These are phyloP conservation scores for Macquaria australasica DNA, from an alignment of 2,113 vertebrate genomes.

Conservation along the genomic window DNA sequence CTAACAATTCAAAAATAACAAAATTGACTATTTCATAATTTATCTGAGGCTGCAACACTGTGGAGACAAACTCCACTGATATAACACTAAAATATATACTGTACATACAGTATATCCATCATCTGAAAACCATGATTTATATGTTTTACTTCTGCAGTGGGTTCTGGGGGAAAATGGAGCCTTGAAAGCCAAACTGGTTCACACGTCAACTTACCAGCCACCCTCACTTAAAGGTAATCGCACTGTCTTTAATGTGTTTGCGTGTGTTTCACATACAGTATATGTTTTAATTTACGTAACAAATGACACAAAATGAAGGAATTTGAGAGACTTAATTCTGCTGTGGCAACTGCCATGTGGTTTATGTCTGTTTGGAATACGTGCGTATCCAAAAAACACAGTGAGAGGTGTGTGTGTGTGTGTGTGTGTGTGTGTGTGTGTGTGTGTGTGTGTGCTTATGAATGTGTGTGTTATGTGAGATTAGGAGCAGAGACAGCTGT, in stretches of 20 bases:
- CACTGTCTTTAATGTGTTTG: background rate
- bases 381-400: constrained; percentile 47
- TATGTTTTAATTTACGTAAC: constrained; percentile 9
- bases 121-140: background rate
- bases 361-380: constrained; percentile 57
- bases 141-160: constrained; percentile 81
- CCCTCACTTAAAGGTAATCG: constrained; percentile 93
- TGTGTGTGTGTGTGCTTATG: constrained; percentile 32
- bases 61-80: background rate
- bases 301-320: constrained; percentile 12
- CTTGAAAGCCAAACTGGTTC: constrained; percentile 89
- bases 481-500: constrained; percentile 81
- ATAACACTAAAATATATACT: background rate
- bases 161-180: constrained; percentile 89
- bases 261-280: background rate
- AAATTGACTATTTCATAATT: background rate
- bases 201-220: constrained; percentile 90
- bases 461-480: constrained; percentile 65
- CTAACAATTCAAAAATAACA: background rate
- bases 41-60: background rate
- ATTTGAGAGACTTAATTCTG: constrained; percentile 44
- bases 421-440: constrained; percentile 39
- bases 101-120: background rate
- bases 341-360: constrained; percentile 47
- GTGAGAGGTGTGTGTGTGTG: constrained; percentile 32